Evolutionary conservation across 2,888 invertebrate genomes (phyloP), one percentile per base, ranked within the genome.

Genomic region (Cremastobaeus sp.): DNA sequence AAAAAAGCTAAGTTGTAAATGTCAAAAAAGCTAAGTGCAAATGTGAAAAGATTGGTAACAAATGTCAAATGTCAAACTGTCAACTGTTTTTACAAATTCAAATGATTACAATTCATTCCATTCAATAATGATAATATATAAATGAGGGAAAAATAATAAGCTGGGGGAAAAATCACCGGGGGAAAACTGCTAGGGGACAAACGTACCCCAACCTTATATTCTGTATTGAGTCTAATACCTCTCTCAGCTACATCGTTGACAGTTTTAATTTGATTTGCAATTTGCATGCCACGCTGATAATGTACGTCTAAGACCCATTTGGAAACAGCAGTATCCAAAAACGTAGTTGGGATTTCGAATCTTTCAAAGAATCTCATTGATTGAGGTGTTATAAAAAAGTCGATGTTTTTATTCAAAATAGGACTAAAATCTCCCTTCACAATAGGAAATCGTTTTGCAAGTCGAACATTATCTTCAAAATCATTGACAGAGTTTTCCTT

Each of bases 211-310:
- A 30, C 30, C 30, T 69, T 69, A 39, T 59, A 69, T 1, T 52
- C 37, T 52, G 54, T 47, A 1, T 64, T 70, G 6, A 64, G 28
- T 39, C 8, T 32, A 15, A 70, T 45, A 20, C 62, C 55, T 34
- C 64, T 60, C 30, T 70, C 69, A 2, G 70, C 64, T 6, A 41
- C 28, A 55, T 70, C 55, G 14, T 70, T 62, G 1, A 70, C 64
- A 4, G 48, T 41, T 12, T 14, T 48, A 17, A 34, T 18, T 32
- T 34, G 17, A 8, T 34, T 32, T 11, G 12, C 54, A 21, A 47
- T 45, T 54, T 47, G 21, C 25, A 70, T 20, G 12, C 54, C 70
- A 18, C 3, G 8, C 11, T 12, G 18, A 30, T 68, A 73, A 35
- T 54, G 39, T 52, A 54, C 21, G 18, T 73, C 35, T 14, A 47